phyloP scores from a whole-genome alignment of 2,888 invertebrate species.

The Sminthurides aquaticus region DNA sequence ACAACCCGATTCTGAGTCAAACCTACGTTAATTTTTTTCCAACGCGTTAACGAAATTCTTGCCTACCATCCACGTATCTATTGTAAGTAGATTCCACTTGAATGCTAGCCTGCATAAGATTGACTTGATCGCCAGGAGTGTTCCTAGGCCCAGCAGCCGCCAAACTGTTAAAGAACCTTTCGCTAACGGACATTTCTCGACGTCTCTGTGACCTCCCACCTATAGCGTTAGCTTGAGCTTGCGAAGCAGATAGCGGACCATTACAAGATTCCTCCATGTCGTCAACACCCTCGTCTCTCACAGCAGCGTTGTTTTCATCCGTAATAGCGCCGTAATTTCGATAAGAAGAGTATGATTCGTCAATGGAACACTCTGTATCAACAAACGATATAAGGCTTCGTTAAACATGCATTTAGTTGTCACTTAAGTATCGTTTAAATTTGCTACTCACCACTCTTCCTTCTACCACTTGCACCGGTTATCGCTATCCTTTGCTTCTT shows the following conservation, averaged over 20 bases:
- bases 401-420: neutral
- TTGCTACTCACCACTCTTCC: slow-evolving; percentile 5
- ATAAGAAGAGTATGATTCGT: neutral
- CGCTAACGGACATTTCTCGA: slow-evolving; percentile 26
- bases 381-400: neutral
- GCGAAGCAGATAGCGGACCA: slow-evolving; percentile 8
- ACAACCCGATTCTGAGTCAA: too few species aligned
- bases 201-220: slow-evolving; percentile 12
- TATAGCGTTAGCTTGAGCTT: slow-evolving; percentile 6
- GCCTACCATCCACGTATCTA: slow-evolving; percentile 27
- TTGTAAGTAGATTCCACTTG: slow-evolving; percentile 15
- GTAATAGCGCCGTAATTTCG: slow-evolving; percentile 17
- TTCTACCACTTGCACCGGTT: neutral
- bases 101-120: slow-evolving; percentile 30
- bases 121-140: slow-evolving; percentile 25
- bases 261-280: slow-evolving; percentile 17
- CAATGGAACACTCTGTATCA: slow-evolving; percentile 2
- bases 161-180: slow-evolving; percentile 33
- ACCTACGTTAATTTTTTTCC: too few species aligned
- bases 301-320: slow-evolving; percentile 3
- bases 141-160: slow-evolving; percentile 31
- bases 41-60: neutral
- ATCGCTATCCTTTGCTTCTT: neutral
- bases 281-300: neutral
- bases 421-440: neutral